Percentiles rank a stretch among this genome's conserved stretches.
These are phyloP conservation scores for Erythrocercus mccallii DNA, from an alignment of 2,113 vertebrate genomes.

Conservation along the genomic window DNA sequence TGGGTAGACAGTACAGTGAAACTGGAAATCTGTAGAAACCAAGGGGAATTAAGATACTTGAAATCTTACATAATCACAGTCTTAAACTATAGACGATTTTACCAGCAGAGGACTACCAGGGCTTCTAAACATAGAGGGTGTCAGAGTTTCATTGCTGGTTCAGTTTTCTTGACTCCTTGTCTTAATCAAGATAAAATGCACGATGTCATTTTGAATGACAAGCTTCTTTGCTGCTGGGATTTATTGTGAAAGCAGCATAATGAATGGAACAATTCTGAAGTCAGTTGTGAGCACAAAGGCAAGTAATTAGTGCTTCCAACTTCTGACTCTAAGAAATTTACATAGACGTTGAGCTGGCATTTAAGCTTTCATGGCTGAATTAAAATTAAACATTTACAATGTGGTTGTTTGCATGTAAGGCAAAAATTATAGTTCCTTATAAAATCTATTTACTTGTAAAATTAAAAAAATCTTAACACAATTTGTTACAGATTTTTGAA, in stretches of 20 bases:
- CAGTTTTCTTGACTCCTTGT: background rate
- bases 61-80: background rate
- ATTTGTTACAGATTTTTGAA: background rate
- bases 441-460: background rate
- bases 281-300: background rate
- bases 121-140: background rate
- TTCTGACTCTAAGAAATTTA: slow-evolving; percentile 14
- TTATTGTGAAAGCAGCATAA: slow-evolving; percentile 9
- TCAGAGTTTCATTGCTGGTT: background rate
- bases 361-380: background rate
- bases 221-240: background rate
- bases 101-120: background rate
- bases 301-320: slow-evolving; percentile 4
- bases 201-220: background rate
- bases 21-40: background rate
- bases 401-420: background rate
- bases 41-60: background rate
- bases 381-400: background rate
- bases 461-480: background rate
- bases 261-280: background rate
- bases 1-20: background rate
- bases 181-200: background rate
- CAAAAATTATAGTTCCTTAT: background rate
- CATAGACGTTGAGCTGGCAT: background rate
- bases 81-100: background rate